Base-by-base conservation (phyloP, 2,888 invertebrate genomes). In the Hydraecia micacea region DNA sequence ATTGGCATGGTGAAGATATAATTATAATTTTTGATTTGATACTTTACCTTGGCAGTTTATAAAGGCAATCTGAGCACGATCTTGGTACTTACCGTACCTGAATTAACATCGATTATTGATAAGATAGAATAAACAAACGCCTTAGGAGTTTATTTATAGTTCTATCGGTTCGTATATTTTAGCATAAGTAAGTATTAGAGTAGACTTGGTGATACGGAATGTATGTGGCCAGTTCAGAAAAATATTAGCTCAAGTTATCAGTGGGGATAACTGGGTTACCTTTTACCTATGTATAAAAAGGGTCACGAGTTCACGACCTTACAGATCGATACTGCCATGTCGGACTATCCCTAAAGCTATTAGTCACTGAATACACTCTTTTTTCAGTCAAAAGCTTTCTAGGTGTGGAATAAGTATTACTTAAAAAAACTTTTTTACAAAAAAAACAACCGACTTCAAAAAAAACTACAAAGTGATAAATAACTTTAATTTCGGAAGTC, bases 241-340 rank as follows among this genome's bases (percentile, higher is more conserved):
- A 80, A 75, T 55, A 72, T 55, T 60, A 36, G 25, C n/a, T 55
- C 25, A 28, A 21, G 36, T n/a, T 73, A 73, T 18, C 75, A 25
- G n/a, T 46, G 28, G 28, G 1, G 58, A 21, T n/a, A 69, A 73
- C 25, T 70, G 21, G 63, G 79, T 62, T 68, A 83, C 32, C 68
- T 71, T 65, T 62, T 65, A 83, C 55, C 60, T 80, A 46, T 66
- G 63, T 49, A 15, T 60, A 36, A 28, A 11, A 71, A 63, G 68
- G 74, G 74, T 84, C 80, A 83, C 7, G 67, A 72, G 77, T 62
- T 78, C 82, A 83, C 58, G 72, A 84, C 73, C 73, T 76, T 49
- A 18, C 62, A 74, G 79, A 73, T 86, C 87, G 76, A 84, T 79
- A 76, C 68, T 25, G 55, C 21, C 9, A 58, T 67, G 83, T 49